Percentiles rank a stretch among this genome's conserved stretches.
Evolutionary conservation across 2,797 vertebrate species (phyloP).

Genomic region (Peromyscus melanophrys): DNA sequence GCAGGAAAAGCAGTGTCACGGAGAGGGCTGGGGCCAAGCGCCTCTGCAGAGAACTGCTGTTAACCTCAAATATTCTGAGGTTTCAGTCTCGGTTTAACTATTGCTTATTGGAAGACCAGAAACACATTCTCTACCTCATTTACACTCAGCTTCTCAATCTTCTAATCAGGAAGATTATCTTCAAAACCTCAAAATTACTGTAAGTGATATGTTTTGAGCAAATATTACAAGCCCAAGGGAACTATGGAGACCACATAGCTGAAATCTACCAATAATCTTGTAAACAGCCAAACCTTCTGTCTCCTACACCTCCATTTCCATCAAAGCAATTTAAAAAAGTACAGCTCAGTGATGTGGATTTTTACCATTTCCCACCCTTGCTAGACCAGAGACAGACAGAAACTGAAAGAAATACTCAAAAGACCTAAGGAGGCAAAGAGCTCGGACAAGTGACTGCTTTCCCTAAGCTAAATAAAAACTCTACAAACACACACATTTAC

Average conservation of each 20-base stretch:
- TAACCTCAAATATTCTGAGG: slow-evolving; percentile 64
- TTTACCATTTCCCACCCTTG: neutral
- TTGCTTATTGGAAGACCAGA: slow-evolving; percentile 56
- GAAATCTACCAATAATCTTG: slow-evolving; percentile 67
- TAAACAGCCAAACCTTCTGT: slow-evolving; percentile 53
- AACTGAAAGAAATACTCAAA: slow-evolving; percentile 30
- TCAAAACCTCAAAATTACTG: slow-evolving; percentile 71
- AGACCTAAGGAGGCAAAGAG: slow-evolving; percentile 9
- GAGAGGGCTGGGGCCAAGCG: neutral
- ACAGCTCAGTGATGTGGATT: slow-evolving; percentile 6
- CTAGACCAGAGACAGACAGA: neutral
- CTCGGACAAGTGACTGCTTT: neutral
- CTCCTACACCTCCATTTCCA: slow-evolving; percentile 20
- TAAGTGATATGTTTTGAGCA: slow-evolving; percentile 67
- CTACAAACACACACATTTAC: neutral
- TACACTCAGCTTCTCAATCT: slow-evolving; percentile 46
- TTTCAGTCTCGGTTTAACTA: slow-evolving; percentile 78
- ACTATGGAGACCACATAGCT: slow-evolving; percentile 55
- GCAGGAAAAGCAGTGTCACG: neutral
- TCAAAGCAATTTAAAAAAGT: slow-evolving; percentile 35
- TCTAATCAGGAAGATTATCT: slow-evolving; percentile 62
- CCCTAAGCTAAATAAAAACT: slow-evolving; percentile 19
- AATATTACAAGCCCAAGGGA: slow-evolving; percentile 51
- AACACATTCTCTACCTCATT: slow-evolving; percentile 48
- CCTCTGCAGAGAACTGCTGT: neutral